Evolutionary conservation across 1,140 invertebrate genomes (phyloP), one percentile per base, ranked within the genome.

Genomic region (Trichonephila clavata): DNA sequence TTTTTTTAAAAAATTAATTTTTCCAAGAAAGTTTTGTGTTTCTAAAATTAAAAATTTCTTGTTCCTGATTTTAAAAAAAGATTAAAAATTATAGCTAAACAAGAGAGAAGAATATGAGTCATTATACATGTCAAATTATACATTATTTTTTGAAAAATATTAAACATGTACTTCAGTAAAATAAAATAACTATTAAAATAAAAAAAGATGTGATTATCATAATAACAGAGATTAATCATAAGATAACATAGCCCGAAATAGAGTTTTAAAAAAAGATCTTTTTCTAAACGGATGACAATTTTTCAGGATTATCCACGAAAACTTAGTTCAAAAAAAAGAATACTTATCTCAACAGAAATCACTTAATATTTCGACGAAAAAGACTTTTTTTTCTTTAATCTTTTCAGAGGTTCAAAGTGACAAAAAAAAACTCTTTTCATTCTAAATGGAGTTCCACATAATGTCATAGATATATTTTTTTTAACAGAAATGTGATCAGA

Each of bases 291-390:
- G 27, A 77, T 77, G 27, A 77, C 27, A 77, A 77, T 77, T 39
- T 77, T 77, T 77, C 71, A 77, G 16, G 71, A 77, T 77, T 77
- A 77, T 27, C 32, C 71, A 1, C 32, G 16, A 77, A 77, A 77
- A 77, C 71, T 77, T 77, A 39, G 16, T 77, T 77, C 13, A 77
- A 77, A 77, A 77, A n/a, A 71, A 39, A 20, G 27, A 20, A 39
- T 77, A 77, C 71, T 77, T 77, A 77, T 77, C 71, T 39, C 71
- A 77, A 77, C 71, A 39, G 71, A 77, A 27, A 77, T 77, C 71
- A 77, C 32, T 77, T 77, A 39, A 77, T 77, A 77, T 77, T 77
- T 77, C 32, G 71, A 32, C 27, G 71, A 77, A 77, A 27, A 32
- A 27, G 18, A 2, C n/a, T n/a, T n/a, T 13, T 39, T 77, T 77